Conservation (phyloP, 2,888 invertebrate genomes). For the Clostera curtula region DNA sequence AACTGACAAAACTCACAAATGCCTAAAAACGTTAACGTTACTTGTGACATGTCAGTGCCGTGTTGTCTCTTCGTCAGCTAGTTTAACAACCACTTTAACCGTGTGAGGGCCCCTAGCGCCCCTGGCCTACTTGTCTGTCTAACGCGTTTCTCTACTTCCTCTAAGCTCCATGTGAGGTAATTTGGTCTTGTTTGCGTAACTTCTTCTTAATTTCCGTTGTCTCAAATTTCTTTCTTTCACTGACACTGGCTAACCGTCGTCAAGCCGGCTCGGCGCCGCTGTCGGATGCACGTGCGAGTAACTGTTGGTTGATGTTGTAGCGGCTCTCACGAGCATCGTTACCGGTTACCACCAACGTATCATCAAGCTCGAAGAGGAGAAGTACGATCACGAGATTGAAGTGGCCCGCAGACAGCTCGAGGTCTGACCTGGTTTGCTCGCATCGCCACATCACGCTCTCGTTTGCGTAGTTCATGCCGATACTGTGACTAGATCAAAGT, state of each 20-base stretch:
- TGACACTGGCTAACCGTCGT: slow-evolving; percentile 50
- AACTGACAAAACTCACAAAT: slow-evolving; percentile 62
- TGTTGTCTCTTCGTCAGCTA: slow-evolving; percentile 56
- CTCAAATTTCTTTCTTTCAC: slow-evolving; percentile 46
- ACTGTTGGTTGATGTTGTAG: slow-evolving; percentile 72
- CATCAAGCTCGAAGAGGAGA: slow-evolving; percentile 88
- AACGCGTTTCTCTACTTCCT: slow-evolving; percentile 53
- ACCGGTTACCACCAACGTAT: slow-evolving; percentile 90
- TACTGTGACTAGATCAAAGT: slow-evolving; percentile 63
- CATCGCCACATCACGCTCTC: slow-evolving; percentile 55
- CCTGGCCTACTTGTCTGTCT: slow-evolving; percentile 46
- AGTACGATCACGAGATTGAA: slow-evolving; percentile 98
- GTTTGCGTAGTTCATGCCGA: slow-evolving; percentile 68
- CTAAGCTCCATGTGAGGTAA: slow-evolving; percentile 56
- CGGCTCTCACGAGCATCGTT: slow-evolving; percentile 80
- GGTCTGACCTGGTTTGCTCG: slow-evolving; percentile 80
- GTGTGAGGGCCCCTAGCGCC: slow-evolving; percentile 37
- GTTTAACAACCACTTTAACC: slow-evolving; percentile 49
- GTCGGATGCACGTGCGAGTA: slow-evolving; percentile 35
- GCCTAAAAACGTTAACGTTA: slow-evolving; percentile 47
- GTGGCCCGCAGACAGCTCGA: slow-evolving; percentile 96
- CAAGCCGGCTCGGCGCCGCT: slow-evolving; percentile 36
- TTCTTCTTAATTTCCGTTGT: slow-evolving; percentile 45
- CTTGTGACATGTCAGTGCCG: slow-evolving; percentile 55
- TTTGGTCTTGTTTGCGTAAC: slow-evolving; percentile 47